phyloP scores from a whole-genome alignment of 2,113 vertebrate species.

The Balaeniceps rex region DNA sequence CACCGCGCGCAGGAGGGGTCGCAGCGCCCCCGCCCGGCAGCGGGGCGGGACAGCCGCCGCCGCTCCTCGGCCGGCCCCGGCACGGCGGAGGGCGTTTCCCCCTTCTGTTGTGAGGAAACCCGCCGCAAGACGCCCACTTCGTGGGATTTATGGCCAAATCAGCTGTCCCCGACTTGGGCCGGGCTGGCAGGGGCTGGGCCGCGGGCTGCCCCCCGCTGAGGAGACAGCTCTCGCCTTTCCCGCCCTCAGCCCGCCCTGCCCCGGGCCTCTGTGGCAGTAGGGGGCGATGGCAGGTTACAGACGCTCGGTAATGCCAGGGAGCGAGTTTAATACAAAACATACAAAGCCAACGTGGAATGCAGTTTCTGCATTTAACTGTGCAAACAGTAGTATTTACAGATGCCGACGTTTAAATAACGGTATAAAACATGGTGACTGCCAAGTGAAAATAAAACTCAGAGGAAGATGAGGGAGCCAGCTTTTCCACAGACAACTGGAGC shows the following conservation, averaged over 20 bases:
- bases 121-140: fast-evolving
- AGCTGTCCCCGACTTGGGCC: too few species aligned
- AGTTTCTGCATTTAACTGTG: background rate
- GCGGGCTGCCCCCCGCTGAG: too few species aligned
- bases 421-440: background rate
- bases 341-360: fast-evolving
- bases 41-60: too few species aligned
- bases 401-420: background rate
- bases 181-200: background rate
- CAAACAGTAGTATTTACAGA: background rate
- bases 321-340: background rate
- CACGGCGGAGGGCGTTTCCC: fast-evolving
- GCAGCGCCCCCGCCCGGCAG: background rate
- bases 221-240: background rate
- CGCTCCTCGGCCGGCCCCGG: fast-evolving
- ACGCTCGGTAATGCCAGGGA: fast-evolving
- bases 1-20: fast-evolving
- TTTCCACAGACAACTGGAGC: fast-evolving
- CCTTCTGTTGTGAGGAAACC: fast-evolving
- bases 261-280: too few species aligned
- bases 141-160: background rate
- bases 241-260: too few species aligned
- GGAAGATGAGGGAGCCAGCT: background rate
- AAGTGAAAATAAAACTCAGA: background rate
- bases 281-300: too few species aligned